Evolutionary conservation across 2,797 vertebrate genomes (phyloP).

Genomic region (Anisognathus igniventris): DNA sequence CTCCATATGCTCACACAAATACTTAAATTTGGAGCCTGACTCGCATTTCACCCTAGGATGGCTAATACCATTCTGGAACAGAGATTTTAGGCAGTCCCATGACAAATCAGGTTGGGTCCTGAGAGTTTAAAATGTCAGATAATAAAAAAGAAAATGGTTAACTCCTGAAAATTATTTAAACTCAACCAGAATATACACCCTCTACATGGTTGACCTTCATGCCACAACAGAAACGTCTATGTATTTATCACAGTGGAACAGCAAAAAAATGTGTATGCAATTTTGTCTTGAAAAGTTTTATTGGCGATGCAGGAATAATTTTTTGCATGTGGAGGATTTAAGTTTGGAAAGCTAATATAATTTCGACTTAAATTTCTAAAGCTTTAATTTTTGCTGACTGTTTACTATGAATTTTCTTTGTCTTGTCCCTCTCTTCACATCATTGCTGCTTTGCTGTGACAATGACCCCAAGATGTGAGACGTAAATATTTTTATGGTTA

Average conservation of each 20-base stretch:
- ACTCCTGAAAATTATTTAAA: background rate
- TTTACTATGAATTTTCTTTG: too few relatives aligned
- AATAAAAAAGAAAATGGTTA: background rate
- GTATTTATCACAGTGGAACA: background rate
- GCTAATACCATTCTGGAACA: background rate
- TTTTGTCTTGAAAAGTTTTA: background rate
- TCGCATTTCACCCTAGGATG: background rate
- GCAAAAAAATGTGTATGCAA: background rate
- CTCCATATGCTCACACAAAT: background rate
- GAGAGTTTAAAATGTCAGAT: background rate
- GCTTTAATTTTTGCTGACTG: too few relatives aligned
- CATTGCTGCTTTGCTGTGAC: too few relatives aligned
- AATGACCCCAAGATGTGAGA: too few relatives aligned
- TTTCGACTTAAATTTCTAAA: background rate
- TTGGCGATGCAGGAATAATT: background rate
- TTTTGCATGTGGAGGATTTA: background rate
- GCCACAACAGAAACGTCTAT: background rate
- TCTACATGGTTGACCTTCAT: background rate
- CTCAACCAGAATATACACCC: background rate
- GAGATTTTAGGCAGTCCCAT: background rate
- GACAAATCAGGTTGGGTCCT: background rate
- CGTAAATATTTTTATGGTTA: too few relatives aligned
- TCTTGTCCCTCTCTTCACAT: too few relatives aligned
- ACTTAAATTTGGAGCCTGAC: background rate
- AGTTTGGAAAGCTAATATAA: background rate